Evolutionary conservation across 2,888 invertebrate genomes (phyloP).

Genomic region (Orchestes rusci): DNA sequence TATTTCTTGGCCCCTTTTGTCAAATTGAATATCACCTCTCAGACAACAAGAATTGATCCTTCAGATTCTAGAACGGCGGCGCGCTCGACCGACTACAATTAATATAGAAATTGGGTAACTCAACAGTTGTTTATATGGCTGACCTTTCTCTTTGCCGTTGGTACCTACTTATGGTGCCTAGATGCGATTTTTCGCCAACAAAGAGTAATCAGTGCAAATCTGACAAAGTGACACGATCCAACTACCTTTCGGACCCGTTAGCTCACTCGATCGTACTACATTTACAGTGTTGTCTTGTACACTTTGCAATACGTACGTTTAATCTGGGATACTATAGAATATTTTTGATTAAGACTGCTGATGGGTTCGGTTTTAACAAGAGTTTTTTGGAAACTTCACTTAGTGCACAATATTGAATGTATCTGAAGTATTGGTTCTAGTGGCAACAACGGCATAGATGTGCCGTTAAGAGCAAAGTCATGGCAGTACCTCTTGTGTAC

Average conservation of each 20-base stretch:
- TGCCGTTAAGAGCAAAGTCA: constrained; percentile 43
- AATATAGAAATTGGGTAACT: constrained; percentile 19
- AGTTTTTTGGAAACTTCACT: too few relatives aligned
- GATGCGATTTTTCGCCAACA: constrained; percentile 15
- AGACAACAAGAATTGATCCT: too few relatives aligned
- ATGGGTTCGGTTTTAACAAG: too few relatives aligned
- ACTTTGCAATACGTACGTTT: too few relatives aligned
- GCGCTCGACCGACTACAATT: constrained; percentile 4
- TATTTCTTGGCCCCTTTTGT: too few relatives aligned
- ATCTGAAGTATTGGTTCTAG: too few relatives aligned
- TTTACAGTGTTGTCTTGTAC: too few relatives aligned
- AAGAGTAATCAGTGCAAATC: constrained; percentile 38
- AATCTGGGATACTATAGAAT: too few relatives aligned
- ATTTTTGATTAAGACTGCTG: too few relatives aligned
- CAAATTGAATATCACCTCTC: too few relatives aligned
- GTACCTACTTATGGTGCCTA: background rate
- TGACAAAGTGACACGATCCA: constrained; percentile 42
- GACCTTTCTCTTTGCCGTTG: constrained; percentile 20
- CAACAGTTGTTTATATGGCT: constrained; percentile 15
- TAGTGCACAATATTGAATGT: too few relatives aligned
- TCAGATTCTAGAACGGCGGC: constrained; percentile 9
- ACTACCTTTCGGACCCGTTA: constrained; percentile 16
- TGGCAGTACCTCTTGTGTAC: constrained; percentile 38
- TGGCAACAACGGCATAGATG: constrained; percentile 17
- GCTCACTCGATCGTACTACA: too few relatives aligned